These are phyloP conservation scores for Enteromius viviparus DNA, from an alignment of 2,797 vertebrate genomes.

Conservation along the genomic window DNA sequence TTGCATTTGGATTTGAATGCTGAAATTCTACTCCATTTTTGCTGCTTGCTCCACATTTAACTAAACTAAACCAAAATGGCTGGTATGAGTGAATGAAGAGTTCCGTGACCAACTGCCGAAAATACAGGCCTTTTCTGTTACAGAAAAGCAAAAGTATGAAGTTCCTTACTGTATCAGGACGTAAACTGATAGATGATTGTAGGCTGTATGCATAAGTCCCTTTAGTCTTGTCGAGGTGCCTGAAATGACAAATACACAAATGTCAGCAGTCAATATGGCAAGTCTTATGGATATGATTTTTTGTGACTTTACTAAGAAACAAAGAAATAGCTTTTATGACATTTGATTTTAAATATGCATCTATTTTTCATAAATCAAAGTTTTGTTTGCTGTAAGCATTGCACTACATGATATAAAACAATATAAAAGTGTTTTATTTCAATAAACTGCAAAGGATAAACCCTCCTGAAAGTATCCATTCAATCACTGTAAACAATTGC, in stretches of 20 bases:
- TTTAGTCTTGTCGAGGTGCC: constrained; percentile 26
- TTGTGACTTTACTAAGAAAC: background rate
- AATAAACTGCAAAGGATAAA: constrained; percentile 66
- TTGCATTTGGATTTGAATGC: background rate
- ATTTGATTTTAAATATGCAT: background rate
- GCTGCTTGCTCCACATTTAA: constrained; percentile 15
- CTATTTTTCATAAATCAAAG: constrained; percentile 26
- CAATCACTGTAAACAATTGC: constrained; percentile 66
- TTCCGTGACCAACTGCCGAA: background rate
- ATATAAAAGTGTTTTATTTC: background rate
- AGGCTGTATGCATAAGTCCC: constrained; percentile 26
- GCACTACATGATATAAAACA: background rate
- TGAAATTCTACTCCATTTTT: constrained; percentile 38
- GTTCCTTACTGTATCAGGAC: constrained; percentile 34
- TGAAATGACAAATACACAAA: constrained; percentile 48
- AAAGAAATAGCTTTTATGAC: background rate
- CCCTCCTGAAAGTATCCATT: constrained; percentile 70
- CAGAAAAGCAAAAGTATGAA: background rate
- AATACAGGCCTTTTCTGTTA: background rate
- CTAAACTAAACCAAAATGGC: constrained; percentile 10
- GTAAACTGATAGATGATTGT: background rate
- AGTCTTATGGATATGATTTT: background rate
- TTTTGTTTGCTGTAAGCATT: constrained; percentile 34
- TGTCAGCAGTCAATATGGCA: constrained; percentile 36
- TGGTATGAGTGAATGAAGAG: background rate